Evolutionary conservation across 1,140 invertebrate genomes (phyloP), one percentile per base, ranked within the genome.

Genomic region (Drosophila bifasciata): DNA sequence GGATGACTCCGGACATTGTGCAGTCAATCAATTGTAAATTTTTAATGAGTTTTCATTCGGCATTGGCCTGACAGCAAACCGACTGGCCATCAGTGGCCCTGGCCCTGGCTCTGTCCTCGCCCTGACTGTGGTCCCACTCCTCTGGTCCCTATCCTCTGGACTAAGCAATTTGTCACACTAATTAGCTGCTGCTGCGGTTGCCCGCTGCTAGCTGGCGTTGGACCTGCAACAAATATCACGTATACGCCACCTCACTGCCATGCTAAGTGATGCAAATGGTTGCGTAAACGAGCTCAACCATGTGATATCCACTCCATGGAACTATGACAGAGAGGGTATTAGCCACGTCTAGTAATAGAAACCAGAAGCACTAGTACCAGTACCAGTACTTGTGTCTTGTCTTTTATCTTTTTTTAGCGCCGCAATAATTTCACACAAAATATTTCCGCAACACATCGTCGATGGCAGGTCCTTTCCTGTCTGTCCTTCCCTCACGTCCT

Each of bases 11-110:
- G 53, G 63, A 71, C 66, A 88, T 72, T 88, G 60, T 71, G 83
- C 66, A 86, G 81, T 86, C 81, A 86, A 88, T 86, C 81, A 86
- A 61, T 86, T 86, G 81, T 88, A 86, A 88, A 86, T 86, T 86
- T 86, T 86, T 88, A 86, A 86, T 88, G 78, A 86, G 81, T 86
- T 88, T 88, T 88, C 81, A 86, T 88, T 88, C 68, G 70, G 63
- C 55, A 40, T 21, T 50, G 50, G 39, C 57, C 67, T 58, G 68
- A 41, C 79, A 66, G 60, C 32, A n/a, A 11, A 28, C 66, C 41
- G 53, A 53, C 28, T 51, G 51, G 64, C 40, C 57, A 59, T 52
- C 63, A 25, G 45, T 19, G 8, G 25, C 25, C 7, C 28, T 28
- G 28, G 21, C 25, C 43, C 57, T 58, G 56, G 9, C 3, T 9